phyloP scores from a whole-genome alignment of 2,888 invertebrate genomes.

The Lochmaea capreae region DNA sequence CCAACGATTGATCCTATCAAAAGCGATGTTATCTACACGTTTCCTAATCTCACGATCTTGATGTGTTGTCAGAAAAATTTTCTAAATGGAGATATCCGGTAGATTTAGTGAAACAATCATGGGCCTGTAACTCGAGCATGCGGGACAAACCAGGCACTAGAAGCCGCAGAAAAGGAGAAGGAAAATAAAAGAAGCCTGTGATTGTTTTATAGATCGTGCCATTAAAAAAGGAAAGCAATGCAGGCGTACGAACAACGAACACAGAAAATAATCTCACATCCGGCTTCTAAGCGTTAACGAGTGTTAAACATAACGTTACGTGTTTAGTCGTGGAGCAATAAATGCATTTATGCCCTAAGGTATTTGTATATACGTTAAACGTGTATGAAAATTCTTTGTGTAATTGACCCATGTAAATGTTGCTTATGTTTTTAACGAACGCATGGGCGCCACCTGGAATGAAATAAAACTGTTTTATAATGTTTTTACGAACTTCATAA shows the following conservation, averaged over 20 bases:
- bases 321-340: slow-evolving; percentile 42
- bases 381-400: slow-evolving; percentile 27
- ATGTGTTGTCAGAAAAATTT: slow-evolving; percentile 35
- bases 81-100: slow-evolving; percentile 51
- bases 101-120: slow-evolving; percentile 42
- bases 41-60: slow-evolving; percentile 30
- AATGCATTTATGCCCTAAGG: slow-evolving; percentile 41
- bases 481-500: not conserved
- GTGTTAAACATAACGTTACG: slow-evolving; percentile 47
- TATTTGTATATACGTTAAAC: slow-evolving; percentile 32
- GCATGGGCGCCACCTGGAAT: slow-evolving; percentile 20
- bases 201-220: slow-evolving; percentile 47
- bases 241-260: slow-evolving; percentile 34
- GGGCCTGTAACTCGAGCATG: slow-evolving; percentile 42
- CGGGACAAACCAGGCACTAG: slow-evolving; percentile 35
- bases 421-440: slow-evolving; percentile 5
- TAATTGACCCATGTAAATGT: slow-evolving; percentile 22
- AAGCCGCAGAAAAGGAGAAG: slow-evolving; percentile 28
- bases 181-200: slow-evolving; percentile 43
- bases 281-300: slow-evolving; percentile 48
- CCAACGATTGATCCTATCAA: slow-evolving; percentile 29
- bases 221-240: slow-evolving; percentile 48
- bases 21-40: slow-evolving; percentile 29
- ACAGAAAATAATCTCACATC: slow-evolving; percentile 49
- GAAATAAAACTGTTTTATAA: not conserved